Percentiles rank a stretch among this genome's conserved stretches.
phyloP scores from a whole-genome alignment of 2,113 vertebrate species.

The Terrapene triunguis region DNA sequence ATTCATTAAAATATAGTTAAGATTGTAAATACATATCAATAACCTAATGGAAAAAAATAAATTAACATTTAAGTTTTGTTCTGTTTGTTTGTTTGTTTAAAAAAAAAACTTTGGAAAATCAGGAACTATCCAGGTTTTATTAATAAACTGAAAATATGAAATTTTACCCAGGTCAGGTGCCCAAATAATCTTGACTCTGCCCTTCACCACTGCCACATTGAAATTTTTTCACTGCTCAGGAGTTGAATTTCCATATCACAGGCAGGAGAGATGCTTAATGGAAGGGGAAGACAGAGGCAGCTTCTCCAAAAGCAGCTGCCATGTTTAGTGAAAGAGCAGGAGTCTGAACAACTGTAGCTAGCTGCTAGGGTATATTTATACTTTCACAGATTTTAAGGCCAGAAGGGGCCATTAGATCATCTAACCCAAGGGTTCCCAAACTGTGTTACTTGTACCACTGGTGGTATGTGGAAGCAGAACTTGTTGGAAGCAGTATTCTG shows the following conservation, averaged over 20 bases:
- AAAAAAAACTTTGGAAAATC: neutral
- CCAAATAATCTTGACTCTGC: neutral
- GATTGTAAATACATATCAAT: neutral
- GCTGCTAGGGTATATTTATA: slow-evolving; percentile 54
- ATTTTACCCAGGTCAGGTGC: neutral
- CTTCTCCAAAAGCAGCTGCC: slow-evolving; percentile 14
- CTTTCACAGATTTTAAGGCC: neutral
- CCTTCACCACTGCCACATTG: neutral
- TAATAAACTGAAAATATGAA: neutral
- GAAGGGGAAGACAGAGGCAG: neutral
- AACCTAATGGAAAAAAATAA: neutral
- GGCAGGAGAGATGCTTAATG: neutral
- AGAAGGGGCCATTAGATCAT: slow-evolving; percentile 41
- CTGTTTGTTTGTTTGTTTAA: no score
- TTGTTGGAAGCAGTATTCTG: no score
- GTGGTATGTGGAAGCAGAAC: no score
- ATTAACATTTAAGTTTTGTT: neutral
- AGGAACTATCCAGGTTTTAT: neutral
- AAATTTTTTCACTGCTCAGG: neutral
- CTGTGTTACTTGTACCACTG: no score
- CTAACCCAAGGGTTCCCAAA: neutral
- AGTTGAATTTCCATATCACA: neutral
- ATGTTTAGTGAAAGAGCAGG: neutral
- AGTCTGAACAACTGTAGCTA: slow-evolving; percentile 5
- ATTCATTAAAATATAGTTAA: neutral